A percentile compares a stretch with the other conserved stretches of the same genome.
phyloP scores from a whole-genome alignment of 2,797 vertebrate species.

The Etheostoma nigrum region DNA sequence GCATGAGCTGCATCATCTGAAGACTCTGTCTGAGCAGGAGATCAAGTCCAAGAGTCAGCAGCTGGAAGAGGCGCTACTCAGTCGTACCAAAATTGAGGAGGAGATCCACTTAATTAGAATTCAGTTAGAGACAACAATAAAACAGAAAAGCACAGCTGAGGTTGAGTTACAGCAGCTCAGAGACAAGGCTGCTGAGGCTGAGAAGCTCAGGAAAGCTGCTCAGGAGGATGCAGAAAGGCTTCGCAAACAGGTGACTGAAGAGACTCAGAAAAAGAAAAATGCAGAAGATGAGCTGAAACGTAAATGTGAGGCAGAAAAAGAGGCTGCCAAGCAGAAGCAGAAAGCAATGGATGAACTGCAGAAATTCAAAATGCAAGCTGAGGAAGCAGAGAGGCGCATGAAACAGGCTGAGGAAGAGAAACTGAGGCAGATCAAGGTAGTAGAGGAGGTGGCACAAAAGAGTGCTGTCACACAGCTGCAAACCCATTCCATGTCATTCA shows the following conservation, averaged over 20 bases:
- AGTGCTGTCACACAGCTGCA: conserved; percentile 88
- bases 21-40: conserved; percentile 91
- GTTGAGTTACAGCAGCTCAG: conserved; percentile 88
- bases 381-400: conserved; percentile 93
- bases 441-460: conserved; percentile 91
- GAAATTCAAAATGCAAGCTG: conserved; percentile 90
- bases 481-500: conserved; percentile 86
- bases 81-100: conserved; percentile 92
- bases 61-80: conserved; percentile 90
- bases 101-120: conserved; percentile 93
- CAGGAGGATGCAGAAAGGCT: conserved; percentile 96
- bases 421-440: conserved; percentile 90
- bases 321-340: conserved; percentile 93
- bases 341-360: conserved; percentile 92
- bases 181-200: conserved; percentile 87
- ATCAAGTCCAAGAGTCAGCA: conserved; percentile 91
- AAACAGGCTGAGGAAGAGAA: conserved; percentile 94
- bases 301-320: conserved; percentile 92
- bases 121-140: conserved; percentile 90
- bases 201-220: conserved; percentile 88
- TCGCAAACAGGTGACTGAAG: conserved; percentile 92
- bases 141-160: conserved; percentile 88
- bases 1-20: conserved; percentile 92
- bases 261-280: conserved; percentile 93
- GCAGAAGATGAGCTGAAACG: conserved; percentile 93